These are phyloP conservation scores for Drosophila subquinaria DNA, from an alignment of 2,888 invertebrate genomes.

Conservation along the genomic window DNA sequence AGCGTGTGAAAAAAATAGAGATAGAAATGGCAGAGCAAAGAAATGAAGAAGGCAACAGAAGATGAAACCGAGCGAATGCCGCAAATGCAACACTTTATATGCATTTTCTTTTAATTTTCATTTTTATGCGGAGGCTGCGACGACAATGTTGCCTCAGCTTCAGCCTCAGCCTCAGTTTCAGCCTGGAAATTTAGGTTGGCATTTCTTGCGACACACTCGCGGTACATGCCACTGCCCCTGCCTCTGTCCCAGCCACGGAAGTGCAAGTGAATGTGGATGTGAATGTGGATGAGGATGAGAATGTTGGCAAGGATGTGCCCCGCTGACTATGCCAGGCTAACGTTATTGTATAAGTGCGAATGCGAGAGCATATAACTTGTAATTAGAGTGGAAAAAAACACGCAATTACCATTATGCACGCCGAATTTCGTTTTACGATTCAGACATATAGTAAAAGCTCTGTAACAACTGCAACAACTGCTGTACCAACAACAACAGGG, in stretches of 20 bases:
- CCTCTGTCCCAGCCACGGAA: slow-evolving; percentile 21
- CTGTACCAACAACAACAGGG: slow-evolving; percentile 19
- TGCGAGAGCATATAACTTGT: slow-evolving; percentile 67
- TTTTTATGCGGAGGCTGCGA: slow-evolving; percentile 68
- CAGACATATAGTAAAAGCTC: slow-evolving; percentile 52
- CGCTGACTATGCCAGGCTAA: slow-evolving; percentile 24
- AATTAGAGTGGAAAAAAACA: slow-evolving; percentile 77
- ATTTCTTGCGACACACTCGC: slow-evolving; percentile 63
- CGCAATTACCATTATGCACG: slow-evolving; percentile 79
- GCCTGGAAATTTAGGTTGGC: slow-evolving; percentile 71
- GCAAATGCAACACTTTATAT: slow-evolving; percentile 80
- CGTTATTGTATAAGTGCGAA: slow-evolving; percentile 43
- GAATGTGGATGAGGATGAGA: slow-evolving; percentile 18
- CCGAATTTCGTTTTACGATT: slow-evolving; percentile 77
- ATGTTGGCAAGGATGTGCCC: slow-evolving; percentile 46
- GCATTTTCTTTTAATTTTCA: slow-evolving; percentile 77
- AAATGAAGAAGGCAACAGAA: slow-evolving; percentile 24
- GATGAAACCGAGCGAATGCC: slow-evolving; percentile 44
- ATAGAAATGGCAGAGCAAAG: slow-evolving; percentile 22
- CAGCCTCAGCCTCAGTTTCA: slow-evolving; percentile 16
- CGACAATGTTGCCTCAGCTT: slow-evolving; percentile 24
- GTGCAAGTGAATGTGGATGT: slow-evolving; percentile 15
- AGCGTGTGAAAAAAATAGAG: slow-evolving; percentile 40
- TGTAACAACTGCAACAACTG: slow-evolving; percentile 24
- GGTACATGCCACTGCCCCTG: slow-evolving; percentile 21